phyloP scores from a whole-genome alignment of 2,113 vertebrate genomes.

The Macrotis lagotis region DNA sequence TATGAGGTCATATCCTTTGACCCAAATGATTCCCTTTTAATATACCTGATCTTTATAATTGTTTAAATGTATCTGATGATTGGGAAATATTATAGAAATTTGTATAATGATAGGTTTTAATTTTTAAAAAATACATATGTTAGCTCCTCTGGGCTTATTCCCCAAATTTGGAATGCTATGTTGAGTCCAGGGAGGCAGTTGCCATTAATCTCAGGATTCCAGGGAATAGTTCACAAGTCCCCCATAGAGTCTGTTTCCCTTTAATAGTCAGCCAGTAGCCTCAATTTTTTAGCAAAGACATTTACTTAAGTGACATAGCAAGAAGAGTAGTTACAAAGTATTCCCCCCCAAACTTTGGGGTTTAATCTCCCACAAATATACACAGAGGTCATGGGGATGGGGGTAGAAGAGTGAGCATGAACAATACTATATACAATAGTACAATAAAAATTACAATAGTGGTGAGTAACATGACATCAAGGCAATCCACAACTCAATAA shows the following conservation, averaged over 20 bases:
- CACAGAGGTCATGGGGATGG: background rate
- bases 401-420: background rate
- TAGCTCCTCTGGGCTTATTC: background rate
- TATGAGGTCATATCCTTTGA: background rate
- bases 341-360: background rate
- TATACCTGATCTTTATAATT: background rate
- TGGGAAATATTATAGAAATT: background rate
- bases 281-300: background rate
- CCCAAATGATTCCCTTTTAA: background rate
- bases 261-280: background rate
- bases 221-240: background rate
- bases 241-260: background rate
- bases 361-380: background rate
- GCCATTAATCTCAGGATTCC: background rate
- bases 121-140: background rate
- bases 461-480: background rate
- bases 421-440: no score
- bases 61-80: background rate
- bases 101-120: background rate
- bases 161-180: background rate
- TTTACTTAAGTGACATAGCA: background rate
- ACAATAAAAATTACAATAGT: background rate
- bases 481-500: background rate
- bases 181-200: background rate
- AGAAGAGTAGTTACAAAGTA: background rate